Percentiles rank a stretch among this genome's conserved stretches.
phyloP scores from a whole-genome alignment of 2,888 invertebrate species.

The Agapostemon virescens region DNA sequence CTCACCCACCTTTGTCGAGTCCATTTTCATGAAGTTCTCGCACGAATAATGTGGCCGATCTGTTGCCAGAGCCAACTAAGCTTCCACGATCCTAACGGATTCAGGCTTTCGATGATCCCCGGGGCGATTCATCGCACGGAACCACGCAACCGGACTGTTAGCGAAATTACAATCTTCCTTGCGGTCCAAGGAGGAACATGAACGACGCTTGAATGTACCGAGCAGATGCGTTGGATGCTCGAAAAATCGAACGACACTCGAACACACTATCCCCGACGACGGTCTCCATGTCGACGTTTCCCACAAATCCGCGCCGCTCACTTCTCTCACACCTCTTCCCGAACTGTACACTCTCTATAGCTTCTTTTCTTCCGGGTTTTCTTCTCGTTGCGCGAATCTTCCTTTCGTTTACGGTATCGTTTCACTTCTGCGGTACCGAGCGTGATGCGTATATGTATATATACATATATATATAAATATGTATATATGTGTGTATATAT shows the following conservation, averaged over 20 bases:
- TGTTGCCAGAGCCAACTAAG: conserved; percentile 30
- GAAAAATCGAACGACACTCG: conserved; percentile 32
- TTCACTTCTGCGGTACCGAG: not conserved
- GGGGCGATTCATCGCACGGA: conserved; percentile 64
- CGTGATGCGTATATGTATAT: not conserved
- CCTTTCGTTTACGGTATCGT: not conserved
- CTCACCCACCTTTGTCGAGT: conserved; percentile 73
- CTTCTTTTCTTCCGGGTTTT: not conserved
- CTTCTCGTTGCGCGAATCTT: not conserved
- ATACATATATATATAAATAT: no score
- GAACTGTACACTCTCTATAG: not conserved
- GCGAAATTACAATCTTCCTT: conserved; percentile 64
- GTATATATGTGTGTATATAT: no score
- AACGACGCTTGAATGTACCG: conserved; percentile 62
- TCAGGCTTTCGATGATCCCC: conserved; percentile 57
- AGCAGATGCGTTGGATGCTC: conserved; percentile 47
- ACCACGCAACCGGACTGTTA: conserved; percentile 26
- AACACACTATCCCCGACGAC: conserved; percentile 36
- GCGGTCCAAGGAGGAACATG: conserved; percentile 70
- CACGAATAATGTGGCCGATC: conserved; percentile 6
- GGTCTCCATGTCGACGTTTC: conserved; percentile 57
- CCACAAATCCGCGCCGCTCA: conserved; percentile 33
- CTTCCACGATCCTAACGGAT: conserved; percentile 44
- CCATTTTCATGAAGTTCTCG: conserved; percentile 68
- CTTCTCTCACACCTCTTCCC: conserved; percentile 5